Percentiles rank a stretch among this genome's conserved stretches.
Evolutionary conservation across 1,140 invertebrate species (phyloP).

Genomic region (Zaprionus ornatus): DNA sequence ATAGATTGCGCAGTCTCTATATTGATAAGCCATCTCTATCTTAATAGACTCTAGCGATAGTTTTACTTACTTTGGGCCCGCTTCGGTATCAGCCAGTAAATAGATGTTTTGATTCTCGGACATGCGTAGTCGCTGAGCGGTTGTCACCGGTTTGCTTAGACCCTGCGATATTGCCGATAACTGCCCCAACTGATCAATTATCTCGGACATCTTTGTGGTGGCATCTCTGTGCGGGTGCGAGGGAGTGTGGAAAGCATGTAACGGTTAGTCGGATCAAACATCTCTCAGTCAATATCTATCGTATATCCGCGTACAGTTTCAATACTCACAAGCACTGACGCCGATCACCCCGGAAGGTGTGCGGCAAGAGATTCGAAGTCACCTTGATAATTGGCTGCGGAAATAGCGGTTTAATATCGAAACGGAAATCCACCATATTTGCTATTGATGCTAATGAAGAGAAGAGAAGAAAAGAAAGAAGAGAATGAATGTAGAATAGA

Average conservation of each 20-base stretch:
- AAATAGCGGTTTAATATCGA: constrained; percentile 86
- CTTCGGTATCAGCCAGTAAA: constrained; percentile 86
- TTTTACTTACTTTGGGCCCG: constrained; percentile 86
- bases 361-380: constrained; percentile 86
- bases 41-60: background rate
- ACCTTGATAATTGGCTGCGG: constrained; percentile 86
- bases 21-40: too few species aligned
- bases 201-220: constrained; percentile 86
- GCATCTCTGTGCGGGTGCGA: constrained; percentile 85
- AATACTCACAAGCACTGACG: constrained; percentile 86
- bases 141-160: constrained; percentile 89
- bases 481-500: background rate
- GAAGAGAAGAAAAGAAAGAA: background rate
- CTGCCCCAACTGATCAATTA: constrained; percentile 89
- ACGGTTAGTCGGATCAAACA: constrained; percentile 48
- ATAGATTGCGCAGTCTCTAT: too few species aligned
- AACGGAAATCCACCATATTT: constrained; percentile 86
- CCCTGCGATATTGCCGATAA: constrained; percentile 90
- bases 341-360: constrained; percentile 86
- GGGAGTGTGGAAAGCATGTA: constrained; percentile 66
- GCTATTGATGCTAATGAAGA: constrained; percentile 12
- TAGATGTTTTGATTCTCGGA: constrained; percentile 88
- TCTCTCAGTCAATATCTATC: background rate
- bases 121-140: constrained; percentile 87
- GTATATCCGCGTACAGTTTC: constrained; percentile 64